Base-by-base conservation (phyloP, 2,888 invertebrate species). In the Drosophila lutescens region DNA sequence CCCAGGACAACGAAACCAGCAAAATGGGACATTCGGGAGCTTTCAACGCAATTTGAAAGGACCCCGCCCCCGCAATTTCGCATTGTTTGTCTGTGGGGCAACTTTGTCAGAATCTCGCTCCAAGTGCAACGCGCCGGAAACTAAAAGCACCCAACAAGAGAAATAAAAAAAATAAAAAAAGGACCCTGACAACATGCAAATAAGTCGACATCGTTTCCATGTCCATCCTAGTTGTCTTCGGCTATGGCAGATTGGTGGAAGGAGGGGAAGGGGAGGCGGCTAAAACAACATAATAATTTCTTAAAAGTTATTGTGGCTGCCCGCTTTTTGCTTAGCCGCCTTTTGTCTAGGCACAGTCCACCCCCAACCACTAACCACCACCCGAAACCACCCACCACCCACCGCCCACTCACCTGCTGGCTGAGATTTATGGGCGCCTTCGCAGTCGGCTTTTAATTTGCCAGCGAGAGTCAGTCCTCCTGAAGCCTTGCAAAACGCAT, bases 401-500 rank as follows among this genome's bases (percentile, higher is more conserved):
- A n/a, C 57, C 61, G 4, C 61, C 67, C 46, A 40, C 60, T 54
- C 47, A 62, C 56, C 81, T 77, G 65, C 79, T 77, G 36, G 71
- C 72, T 76, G 76, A 90, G 89, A 89, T 90, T 90, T 89, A 89
- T 80, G 79, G 73, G 70, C 79, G 77, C 77, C 58, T 49, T 57
- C 77, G 76, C 78, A 78, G 77, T 79, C 76, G 80, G 82, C 77
- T 89, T 86, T 89, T 86, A 86, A 86, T 89, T 89, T 89, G 79
- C 86, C 72, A 68, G 72, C 65, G 71, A 79, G 84, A 26, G 26
- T 26, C 26, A 26, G 26, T 26, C 26, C 5, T 81, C 80, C 73
- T 76, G 80, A 79, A 79, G 65, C 80, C 86, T 73, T 58, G 78
- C 75, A 54, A 58, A 76, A 60, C 78, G 76, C 76, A 66, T 65